Base-by-base conservation (phyloP, 2,888 invertebrate genomes). In the Drosophila prostipennis region DNA sequence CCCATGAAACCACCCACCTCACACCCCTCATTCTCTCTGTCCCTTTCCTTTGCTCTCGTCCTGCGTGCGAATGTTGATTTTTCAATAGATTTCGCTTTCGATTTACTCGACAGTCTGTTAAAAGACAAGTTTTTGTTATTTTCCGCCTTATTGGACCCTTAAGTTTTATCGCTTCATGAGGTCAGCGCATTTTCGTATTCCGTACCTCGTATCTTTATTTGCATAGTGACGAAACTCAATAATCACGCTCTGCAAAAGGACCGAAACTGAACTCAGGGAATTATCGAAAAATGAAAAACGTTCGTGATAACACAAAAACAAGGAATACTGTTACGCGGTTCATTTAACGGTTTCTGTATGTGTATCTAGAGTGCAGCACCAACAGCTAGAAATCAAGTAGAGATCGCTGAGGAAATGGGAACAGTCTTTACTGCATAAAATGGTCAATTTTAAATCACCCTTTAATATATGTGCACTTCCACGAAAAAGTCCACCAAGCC, bases 1-100 rank as follows among this genome's bases (percentile, higher is more conserved):
- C 59, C 45, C 14, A 46, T 29, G 5, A 7, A 43, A 43, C 26
- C 45, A 2, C 45, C 68, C 56, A 16, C 32, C 6, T 6, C 0
- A 40, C 82, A 52, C 52, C 48, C 29, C 45, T 39, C 51, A 45
- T 40, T 11, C 34, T 7, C 29, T 39, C 23, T 37, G 11, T 57
- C 60, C 34, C 36, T 57, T 54, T 39, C 54, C 46, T 11, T n/a
- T 34, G 14, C 26, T 11, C 23, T 48, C 23, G 45, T 53, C 13
- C 45, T 53, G 54, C 55, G 49, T 65, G 46, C 37, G 59, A 58
- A 56, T 76, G 77, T 70, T 68, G 53, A 68, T 63, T 77, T 72
- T 74, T 74, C 69, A 78, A 74, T 72, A 67, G 34, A 70, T 79
- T 80, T 82, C 80, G 78, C 75, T 78, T 82, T 80, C 78, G 65